These are phyloP conservation scores for Nomada flava DNA, from an alignment of 2,888 invertebrate species.

Conservation along the genomic window DNA sequence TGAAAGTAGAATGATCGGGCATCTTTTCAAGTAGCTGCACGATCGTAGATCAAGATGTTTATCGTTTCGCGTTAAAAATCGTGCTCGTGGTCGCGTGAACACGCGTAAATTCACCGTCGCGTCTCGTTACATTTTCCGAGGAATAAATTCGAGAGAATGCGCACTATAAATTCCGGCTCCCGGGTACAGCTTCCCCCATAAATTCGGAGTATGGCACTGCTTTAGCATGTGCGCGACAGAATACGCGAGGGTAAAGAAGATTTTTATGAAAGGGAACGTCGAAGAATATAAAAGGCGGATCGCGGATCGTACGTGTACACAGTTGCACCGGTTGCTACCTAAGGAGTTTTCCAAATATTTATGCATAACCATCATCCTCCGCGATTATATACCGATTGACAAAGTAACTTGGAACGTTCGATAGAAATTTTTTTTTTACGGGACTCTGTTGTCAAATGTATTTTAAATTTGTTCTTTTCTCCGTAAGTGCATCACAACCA, in stretches of 20 bases:
- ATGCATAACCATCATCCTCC: constrained; percentile 15
- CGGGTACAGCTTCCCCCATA: constrained; percentile 57
- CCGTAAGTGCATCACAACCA: no score
- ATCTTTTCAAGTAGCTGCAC: constrained; percentile 11
- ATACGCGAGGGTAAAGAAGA: constrained; percentile 52
- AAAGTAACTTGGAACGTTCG: no score
- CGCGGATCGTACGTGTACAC: neutral
- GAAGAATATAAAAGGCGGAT: constrained; percentile 57
- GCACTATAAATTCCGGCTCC: constrained; percentile 61
- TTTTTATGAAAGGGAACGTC: constrained; percentile 60
- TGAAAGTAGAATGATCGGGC: constrained; percentile 33
- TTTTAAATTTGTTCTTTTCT: no score
- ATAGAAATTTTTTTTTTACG: no score
- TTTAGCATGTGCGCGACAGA: constrained; percentile 60
- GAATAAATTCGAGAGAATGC: constrained; percentile 64
- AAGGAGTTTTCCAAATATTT: constrained; percentile 35
- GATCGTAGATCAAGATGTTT: constrained; percentile 52
- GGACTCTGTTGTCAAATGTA: no score
- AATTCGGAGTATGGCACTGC: constrained; percentile 56
- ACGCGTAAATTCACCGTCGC: constrained; percentile 55
- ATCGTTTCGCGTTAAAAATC: constrained; percentile 56
- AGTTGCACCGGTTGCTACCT: constrained; percentile 9
- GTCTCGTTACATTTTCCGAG: constrained; percentile 63
- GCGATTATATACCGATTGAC: constrained; percentile 18
- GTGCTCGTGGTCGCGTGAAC: constrained; percentile 22